Percentiles rank a stretch among this genome's conserved stretches.
Evolutionary conservation across 2,113 vertebrate genomes (phyloP).

Genomic region (Craseonycteris thonglongyai): DNA sequence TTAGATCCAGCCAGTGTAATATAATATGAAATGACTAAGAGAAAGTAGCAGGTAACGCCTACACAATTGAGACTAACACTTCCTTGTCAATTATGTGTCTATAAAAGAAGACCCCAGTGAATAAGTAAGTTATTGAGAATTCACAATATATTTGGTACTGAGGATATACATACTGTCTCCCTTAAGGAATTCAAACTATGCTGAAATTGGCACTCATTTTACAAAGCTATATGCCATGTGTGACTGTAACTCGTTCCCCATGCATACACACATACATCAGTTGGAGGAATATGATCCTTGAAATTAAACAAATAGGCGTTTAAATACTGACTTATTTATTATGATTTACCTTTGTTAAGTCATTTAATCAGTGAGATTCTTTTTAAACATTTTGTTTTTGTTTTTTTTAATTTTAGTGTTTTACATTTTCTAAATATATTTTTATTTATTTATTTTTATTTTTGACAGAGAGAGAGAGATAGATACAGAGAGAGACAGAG

Average conservation of each 20-base stretch:
- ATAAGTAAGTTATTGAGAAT: constrained; percentile 6
- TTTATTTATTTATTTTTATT: too few species aligned
- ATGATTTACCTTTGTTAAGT: neutral
- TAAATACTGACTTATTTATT: neutral
- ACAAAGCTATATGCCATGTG: neutral
- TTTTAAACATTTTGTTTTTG: too few species aligned
- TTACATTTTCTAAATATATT: too few species aligned
- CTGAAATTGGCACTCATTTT: constrained; percentile 10
- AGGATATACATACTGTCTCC: neutral
- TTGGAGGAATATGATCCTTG: neutral
- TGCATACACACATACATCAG: neutral
- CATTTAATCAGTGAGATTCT: neutral
- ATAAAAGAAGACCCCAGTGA: neutral
- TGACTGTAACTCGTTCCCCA: neutral
- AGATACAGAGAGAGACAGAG: too few species aligned
- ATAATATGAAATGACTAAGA: neutral
- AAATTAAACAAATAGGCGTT: neutral
- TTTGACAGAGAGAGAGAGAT: too few species aligned
- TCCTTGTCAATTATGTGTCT: neutral
- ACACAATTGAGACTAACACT: neutral
- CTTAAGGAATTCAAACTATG: neutral
- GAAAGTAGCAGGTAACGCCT: neutral
- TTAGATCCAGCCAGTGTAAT: neutral
- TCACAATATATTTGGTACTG: neutral
- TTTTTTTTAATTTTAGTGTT: too few species aligned